Evolutionary conservation across 2,797 vertebrate genomes (phyloP).

Genomic region (Vespertilio murinus): DNA sequence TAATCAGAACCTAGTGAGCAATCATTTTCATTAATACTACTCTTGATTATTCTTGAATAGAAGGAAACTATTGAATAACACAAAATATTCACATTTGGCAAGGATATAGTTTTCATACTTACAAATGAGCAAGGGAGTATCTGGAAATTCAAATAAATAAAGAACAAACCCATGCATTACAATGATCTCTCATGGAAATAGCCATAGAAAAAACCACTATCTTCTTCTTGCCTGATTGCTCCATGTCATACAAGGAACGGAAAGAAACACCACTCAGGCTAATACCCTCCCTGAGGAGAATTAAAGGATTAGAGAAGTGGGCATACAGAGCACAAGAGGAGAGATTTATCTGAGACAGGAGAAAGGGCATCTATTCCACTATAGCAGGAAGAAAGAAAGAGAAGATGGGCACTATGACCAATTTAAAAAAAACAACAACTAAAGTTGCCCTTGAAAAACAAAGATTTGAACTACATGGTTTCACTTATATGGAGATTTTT

Average conservation of each 20-base stretch:
- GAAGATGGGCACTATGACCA: neutral
- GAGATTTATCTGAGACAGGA: neutral
- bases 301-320: neutral
- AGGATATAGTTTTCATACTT: conserved; percentile 11
- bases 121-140: neutral
- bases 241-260: neutral
- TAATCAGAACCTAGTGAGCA: neutral
- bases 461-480: neutral
- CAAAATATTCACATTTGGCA: neutral
- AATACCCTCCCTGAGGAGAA: neutral
- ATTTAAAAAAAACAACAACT: neutral
- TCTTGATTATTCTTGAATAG: neutral
- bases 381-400: neutral
- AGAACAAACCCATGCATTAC: neutral
- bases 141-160: conserved; percentile 23
- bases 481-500: neutral
- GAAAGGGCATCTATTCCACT: neutral
- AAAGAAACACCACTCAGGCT: neutral
- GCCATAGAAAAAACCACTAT: neutral
- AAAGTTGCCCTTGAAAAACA: neutral
- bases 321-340: neutral
- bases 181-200: neutral
- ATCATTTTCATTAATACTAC: neutral
- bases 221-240: neutral
- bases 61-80: neutral